These are phyloP conservation scores for Gisinianus flammeolus DNA, from an alignment of 2,888 invertebrate genomes.

Conservation along the genomic window DNA sequence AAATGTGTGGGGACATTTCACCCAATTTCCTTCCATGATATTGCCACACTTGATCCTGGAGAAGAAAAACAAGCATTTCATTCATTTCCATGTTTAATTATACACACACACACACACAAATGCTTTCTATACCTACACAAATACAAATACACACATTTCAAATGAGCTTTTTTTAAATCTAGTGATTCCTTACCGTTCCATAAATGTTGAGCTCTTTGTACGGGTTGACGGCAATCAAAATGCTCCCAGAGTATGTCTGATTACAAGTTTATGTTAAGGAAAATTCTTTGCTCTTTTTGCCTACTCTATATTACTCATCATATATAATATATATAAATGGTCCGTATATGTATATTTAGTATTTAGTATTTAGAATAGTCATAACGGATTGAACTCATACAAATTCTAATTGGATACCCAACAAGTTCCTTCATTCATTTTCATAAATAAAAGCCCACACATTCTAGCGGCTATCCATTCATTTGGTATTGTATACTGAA, in stretches of 20 bases:
- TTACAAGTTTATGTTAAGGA: slow-evolving; percentile 11
- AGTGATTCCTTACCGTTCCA: slow-evolving; percentile 70
- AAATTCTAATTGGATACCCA: not conserved
- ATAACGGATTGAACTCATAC: not conserved
- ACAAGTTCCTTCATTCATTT: too few relatives aligned
- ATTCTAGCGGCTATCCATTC: not conserved
- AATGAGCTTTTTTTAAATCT: not conserved
- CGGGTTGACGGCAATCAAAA: slow-evolving; percentile 91
- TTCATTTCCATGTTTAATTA: not conserved
- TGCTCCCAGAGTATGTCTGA: slow-evolving; percentile 91
- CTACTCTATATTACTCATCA: not conserved
- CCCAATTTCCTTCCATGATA: slow-evolving; percentile 85
- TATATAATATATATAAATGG: not conserved
- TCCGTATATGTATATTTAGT: not conserved
- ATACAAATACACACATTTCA: not conserved
- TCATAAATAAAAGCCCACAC: not conserved
- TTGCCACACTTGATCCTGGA: slow-evolving; percentile 79
- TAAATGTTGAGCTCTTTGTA: slow-evolving; percentile 91
- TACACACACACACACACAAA: not conserved
- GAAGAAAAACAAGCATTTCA: too few relatives aligned
- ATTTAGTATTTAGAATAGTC: not conserved
- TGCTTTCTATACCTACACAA: not conserved
- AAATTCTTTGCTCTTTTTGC: slow-evolving; percentile 12
- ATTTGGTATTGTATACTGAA: not conserved
- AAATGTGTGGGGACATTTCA: slow-evolving; percentile 83